These are phyloP conservation scores for Solenopsis fugax DNA, from an alignment of 1,140 invertebrate species.

Conservation along the genomic window DNA sequence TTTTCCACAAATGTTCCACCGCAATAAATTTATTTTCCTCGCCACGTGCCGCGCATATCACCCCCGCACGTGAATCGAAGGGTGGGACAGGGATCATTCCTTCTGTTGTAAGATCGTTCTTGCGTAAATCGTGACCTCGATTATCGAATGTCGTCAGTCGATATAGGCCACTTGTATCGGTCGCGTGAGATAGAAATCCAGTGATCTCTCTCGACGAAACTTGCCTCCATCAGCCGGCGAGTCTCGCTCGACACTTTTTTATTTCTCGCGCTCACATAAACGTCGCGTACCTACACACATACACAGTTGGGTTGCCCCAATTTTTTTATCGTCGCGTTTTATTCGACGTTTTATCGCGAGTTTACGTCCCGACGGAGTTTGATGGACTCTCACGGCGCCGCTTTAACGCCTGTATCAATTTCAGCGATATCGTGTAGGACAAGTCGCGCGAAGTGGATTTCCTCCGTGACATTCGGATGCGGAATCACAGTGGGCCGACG, in stretches of 20 bases:
- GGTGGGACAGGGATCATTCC: not conserved
- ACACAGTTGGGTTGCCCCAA: slow-evolving; percentile 30
- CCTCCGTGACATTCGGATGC: not conserved
- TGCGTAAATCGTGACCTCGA: slow-evolving; percentile 46
- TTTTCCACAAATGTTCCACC: not conserved
- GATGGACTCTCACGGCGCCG: slow-evolving; percentile 67
- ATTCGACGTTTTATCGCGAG: slow-evolving; percentile 59
- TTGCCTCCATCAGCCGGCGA: slow-evolving; percentile 16
- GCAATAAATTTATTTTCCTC: slow-evolving; percentile 29
- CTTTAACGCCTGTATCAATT: slow-evolving; percentile 71
- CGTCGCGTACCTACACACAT: not conserved
- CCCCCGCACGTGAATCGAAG: not conserved
- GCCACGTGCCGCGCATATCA: slow-evolving; percentile 4
- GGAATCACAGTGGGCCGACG: not conserved
- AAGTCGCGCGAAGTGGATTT: slow-evolving; percentile 3
- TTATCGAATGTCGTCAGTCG: not conserved
- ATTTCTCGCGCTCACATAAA: slow-evolving; percentile 7
- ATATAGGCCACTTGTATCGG: not conserved
- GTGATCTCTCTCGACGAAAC: slow-evolving; percentile 22
- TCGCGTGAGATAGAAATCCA: slow-evolving; percentile 24
- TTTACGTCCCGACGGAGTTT: slow-evolving; percentile 60
- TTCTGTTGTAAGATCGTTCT: not conserved
- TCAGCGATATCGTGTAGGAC: slow-evolving; percentile 14
- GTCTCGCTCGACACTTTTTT: slow-evolving; percentile 23
- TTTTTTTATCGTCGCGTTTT: slow-evolving; percentile 58